Conservation (phyloP, 2,888 invertebrate species). For the Cryptophagus acutangulus region DNA sequence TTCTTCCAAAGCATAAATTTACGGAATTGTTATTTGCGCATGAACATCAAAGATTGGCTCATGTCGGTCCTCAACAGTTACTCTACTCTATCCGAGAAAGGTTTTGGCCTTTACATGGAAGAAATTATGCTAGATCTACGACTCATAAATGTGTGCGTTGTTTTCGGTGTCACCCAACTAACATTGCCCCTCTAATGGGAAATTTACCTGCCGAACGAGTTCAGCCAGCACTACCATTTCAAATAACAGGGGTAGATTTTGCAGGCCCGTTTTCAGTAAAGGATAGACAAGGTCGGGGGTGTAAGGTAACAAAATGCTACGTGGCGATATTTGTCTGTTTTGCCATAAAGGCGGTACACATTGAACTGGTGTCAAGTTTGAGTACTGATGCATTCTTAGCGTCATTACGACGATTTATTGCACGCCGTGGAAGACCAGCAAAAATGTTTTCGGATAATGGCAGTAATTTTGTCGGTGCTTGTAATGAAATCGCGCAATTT, state of each 20-base stretch:
- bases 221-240: slow-evolving; percentile 8
- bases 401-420: slow-evolving; percentile 12
- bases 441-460: slow-evolving; percentile 9
- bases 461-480: slow-evolving; percentile 16
- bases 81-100: slow-evolving; percentile 1
- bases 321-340: slow-evolving; percentile 13
- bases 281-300: slow-evolving; percentile 2
- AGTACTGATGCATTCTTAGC: slow-evolving; percentile 11
- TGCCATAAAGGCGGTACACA: slow-evolving; percentile 11
- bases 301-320: slow-evolving; percentile 10
- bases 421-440: slow-evolving; percentile 6
- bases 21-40: slow-evolving; percentile 2
- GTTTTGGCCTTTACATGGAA: slow-evolving; percentile 8
- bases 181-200: slow-evolving; percentile 7
- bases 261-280: slow-evolving; percentile 11
- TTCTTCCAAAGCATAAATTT: slow-evolving; percentile 7
- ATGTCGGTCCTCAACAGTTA: slow-evolving; percentile 6
- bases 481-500: no score
- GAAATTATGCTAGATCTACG: not conserved
- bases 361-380: slow-evolving; percentile 12
- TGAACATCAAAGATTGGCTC: slow-evolving; percentile 3
- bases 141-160: slow-evolving; percentile 5
- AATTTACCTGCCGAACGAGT: slow-evolving; percentile 10
- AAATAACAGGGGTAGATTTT: slow-evolving; percentile 14
- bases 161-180: slow-evolving; percentile 4